Evolutionary conservation across 2,797 vertebrate genomes (phyloP).

Genomic region (Chloroceryle inda): DNA sequence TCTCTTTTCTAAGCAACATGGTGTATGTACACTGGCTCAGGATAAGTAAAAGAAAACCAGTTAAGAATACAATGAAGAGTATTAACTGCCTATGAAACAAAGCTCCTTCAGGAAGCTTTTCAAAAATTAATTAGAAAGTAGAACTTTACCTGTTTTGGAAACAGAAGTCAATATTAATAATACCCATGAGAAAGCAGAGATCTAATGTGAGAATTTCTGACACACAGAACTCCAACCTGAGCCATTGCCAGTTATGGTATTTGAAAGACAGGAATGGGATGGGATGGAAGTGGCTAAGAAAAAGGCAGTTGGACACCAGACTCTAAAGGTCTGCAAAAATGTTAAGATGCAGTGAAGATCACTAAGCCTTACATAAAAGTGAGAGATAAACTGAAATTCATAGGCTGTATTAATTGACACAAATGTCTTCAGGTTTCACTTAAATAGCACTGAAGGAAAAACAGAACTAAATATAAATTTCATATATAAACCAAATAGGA

Average conservation of each 20-base stretch:
- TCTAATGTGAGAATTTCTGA: background rate
- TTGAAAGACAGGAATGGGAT: background rate
- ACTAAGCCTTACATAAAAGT: background rate
- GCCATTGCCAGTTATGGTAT: background rate
- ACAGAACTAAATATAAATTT: background rate
- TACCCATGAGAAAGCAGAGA: background rate
- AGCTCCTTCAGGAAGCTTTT: background rate
- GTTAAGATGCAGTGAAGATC: background rate
- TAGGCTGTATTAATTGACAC: background rate
- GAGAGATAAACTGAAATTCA: background rate
- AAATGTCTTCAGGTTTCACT: background rate
- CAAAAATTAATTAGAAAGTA: background rate
- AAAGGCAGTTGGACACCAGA: background rate
- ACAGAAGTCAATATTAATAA: background rate
- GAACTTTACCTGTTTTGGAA: background rate
- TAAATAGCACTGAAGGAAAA: background rate
- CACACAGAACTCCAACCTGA: background rate
- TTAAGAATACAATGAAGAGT: background rate
- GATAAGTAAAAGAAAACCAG: background rate
- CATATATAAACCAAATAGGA: background rate
- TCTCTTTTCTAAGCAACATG: background rate
- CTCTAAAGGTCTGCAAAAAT: background rate
- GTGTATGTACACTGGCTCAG: background rate
- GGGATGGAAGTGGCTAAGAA: background rate
- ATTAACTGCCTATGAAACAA: background rate